Evolutionary conservation across 1,140 invertebrate species (phyloP).

Genomic region (Paralvinella palmiformis): DNA sequence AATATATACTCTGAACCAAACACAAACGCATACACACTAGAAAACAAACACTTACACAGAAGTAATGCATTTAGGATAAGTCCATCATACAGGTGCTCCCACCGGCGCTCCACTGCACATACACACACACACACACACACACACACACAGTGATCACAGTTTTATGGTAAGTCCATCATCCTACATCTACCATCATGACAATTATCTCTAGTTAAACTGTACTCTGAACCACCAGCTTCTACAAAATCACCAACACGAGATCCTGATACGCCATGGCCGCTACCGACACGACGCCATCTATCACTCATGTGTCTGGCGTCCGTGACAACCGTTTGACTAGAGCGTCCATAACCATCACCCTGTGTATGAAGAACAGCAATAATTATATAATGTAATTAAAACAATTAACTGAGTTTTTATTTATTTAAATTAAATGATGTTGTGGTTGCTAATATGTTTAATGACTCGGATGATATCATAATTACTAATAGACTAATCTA

Average conservation of each 20-base stretch:
- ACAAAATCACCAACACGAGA: conserved; percentile 5
- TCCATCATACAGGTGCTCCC: no score
- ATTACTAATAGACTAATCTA: no score
- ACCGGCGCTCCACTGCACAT: no score
- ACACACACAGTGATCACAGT: background rate
- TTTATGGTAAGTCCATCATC: background rate
- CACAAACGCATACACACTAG: no score
- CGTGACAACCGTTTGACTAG: conserved; percentile 3
- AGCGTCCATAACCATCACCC: background rate
- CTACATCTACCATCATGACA: background rate
- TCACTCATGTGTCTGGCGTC: conserved; percentile 3
- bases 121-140: no score
- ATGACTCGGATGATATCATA: no score
- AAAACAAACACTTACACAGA: no score
- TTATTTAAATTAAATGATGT: no score
- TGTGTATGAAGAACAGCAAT: background rate
- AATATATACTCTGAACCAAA: no score
- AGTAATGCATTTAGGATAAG: no score
- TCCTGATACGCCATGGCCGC: background rate
- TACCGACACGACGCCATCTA: background rate
- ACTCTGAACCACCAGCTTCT: background rate
- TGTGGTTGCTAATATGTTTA: no score
- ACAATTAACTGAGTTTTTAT: no score
- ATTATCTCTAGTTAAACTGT: background rate
- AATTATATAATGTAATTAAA: background rate